Percentiles rank a stretch among this genome's conserved stretches.
Evolutionary conservation across 2,888 invertebrate species (phyloP).

Genomic region (Athalia cordata): DNA sequence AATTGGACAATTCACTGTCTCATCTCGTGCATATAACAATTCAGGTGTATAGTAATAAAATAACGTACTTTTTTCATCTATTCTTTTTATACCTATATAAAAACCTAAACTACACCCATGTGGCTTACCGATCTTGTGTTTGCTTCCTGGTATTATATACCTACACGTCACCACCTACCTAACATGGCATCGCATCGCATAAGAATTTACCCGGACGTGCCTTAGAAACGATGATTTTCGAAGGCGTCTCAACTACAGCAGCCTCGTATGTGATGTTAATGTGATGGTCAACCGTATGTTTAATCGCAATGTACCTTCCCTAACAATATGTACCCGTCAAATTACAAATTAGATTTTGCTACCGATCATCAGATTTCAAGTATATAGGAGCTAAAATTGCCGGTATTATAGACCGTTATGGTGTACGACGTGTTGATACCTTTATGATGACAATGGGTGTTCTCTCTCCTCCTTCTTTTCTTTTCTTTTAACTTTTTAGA

Average conservation of each 20-base stretch:
- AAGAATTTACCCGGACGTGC: no score
- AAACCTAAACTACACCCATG: no score
- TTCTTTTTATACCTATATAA: constrained; percentile 24
- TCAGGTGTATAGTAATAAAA: constrained; percentile 4
- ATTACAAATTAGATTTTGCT: constrained; percentile 18
- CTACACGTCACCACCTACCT: no score
- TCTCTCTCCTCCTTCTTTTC: no score
- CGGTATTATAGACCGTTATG: constrained; percentile 6
- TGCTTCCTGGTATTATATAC: no score
- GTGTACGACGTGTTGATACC: neutral
- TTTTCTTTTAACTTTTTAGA: no score
- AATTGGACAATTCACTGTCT: constrained; percentile 26
- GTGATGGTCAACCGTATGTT: neutral
- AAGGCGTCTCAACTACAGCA: no score
- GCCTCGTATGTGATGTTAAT: no score
- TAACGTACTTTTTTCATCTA: neutral
- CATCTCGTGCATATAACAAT: neutral
- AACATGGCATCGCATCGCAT: no score
- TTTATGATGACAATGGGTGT: neutral
- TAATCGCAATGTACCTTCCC: neutral
- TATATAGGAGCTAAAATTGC: neutral
- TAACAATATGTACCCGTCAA: constrained; percentile 30
- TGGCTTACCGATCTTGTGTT: no score
- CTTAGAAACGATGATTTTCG: no score
- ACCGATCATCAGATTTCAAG: neutral